Evolutionary conservation across 2,888 invertebrate species (phyloP), one percentile per base, ranked within the genome.

Genomic region (Orthosia gothica): DNA sequence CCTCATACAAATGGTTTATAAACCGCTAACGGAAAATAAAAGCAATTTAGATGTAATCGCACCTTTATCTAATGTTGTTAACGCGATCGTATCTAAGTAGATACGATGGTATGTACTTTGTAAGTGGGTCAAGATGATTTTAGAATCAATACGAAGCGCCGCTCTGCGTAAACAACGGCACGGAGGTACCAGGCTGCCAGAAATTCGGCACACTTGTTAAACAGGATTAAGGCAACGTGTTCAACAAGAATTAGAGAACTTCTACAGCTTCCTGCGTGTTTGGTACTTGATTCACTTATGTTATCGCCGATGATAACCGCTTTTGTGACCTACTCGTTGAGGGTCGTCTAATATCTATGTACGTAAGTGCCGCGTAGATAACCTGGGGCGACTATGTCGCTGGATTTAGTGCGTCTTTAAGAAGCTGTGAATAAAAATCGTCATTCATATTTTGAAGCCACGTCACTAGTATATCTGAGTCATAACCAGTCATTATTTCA

Each of bases 71-170:
- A 69, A 72, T 26, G 45, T 59, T 70, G 47, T 59, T 70, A 79
- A 70, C 62, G 68, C 54, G 55, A 70, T 76, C 68, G 71, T 72
- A 70, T 76, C 74, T 68, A 52, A 64, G 73, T 68, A 80, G 74
- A 74, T 81, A 83, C 52, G 67, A 58, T 65, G 52, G 71, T 66
- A 72, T 47, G 64, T 63, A 52, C 64, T n/a, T 20, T 58, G 32
- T 49, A 79, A 75, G 74, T 88, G 50, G 88, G 87, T 88, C 88
- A 88, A 86, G 87, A 86, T 77, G 74, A 78, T 89, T 91, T 89
- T 89, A 92, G 88, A 91, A 92, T 92, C 92, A 90, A 92, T 92
- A 91, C 89, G 83, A 82, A 82, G 66, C 81, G 81, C 69, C 70
- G 74, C 52, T 73, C 63, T 54, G 54, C 59, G 81, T 62, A 69